Base-by-base conservation (phyloP, 2,797 vertebrate genomes). In the Tauraco hartlaubi region DNA sequence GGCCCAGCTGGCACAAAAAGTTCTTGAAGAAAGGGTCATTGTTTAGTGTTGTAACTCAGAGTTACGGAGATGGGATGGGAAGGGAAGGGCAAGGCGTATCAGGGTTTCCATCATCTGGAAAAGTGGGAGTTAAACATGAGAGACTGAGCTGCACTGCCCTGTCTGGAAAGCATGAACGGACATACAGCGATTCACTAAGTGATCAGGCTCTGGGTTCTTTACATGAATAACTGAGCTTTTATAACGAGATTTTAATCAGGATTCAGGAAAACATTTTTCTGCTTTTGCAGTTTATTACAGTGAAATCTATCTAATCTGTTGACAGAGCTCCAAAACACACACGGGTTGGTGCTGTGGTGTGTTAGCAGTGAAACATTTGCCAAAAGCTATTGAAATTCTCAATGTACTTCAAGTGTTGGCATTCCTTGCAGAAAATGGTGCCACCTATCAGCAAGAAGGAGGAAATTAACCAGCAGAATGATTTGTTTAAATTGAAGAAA, bases 391-490 rank as follows among this genome's bases (percentile, higher is more conserved):
- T 75, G 58, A 69, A 95, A 89, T 85, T 77, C 75, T 61, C 44
- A 0, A 0, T 20, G 52, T 43, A 15, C 21, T 82, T 68, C 23
- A 35, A 56, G 26, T 13, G 9, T 4, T 71, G 84, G 33, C 41
- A 29, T 67, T 95, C 67, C 21, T 13, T 71, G 52, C 28, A 95
- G 91, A 91, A 92, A 69, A 63, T 77, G 63, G 86, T 95, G 96
- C 95, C 94, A 95, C 88, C 91, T 92, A 77, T 61, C 86, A 89
- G 90, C 78, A 44, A 84, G 58, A 59, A 83, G 18, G 33, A 85
- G 77, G 61, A 87, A 93, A 91, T 71, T 43, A 77, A 92, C 63
- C 16, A 28, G 15, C 15, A 54, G 43, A 91, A 35, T 28, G 0
- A 86, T 18, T 39, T 56, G 20, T 43, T 91, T 56, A 46, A 82